Evolutionary conservation across 2,797 vertebrate species (phyloP).

Genomic region (Chiroxiphia lanceolata): DNA sequence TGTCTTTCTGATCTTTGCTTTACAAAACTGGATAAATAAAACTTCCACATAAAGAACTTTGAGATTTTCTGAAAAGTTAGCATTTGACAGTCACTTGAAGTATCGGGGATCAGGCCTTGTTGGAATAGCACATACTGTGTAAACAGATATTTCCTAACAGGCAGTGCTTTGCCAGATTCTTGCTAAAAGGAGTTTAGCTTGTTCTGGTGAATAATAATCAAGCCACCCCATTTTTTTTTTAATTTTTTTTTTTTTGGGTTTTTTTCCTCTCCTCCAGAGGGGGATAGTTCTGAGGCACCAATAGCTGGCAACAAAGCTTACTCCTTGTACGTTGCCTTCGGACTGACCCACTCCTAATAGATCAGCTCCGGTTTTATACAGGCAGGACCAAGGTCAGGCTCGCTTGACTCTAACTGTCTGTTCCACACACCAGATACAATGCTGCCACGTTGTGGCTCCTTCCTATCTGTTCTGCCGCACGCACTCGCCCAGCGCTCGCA

Average conservation of each 20-base stretch:
- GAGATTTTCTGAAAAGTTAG: background rate
- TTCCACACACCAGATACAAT: slow-evolving; percentile 57
- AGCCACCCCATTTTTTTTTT: background rate
- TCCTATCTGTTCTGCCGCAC: slow-evolving; percentile 13
- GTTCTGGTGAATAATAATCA: background rate
- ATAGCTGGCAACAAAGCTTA: background rate
- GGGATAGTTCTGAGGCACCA: background rate
- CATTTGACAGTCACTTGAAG: background rate
- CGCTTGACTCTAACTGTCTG: background rate
- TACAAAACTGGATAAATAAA: background rate
- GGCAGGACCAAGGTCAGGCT: slow-evolving; percentile 23
- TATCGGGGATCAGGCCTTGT: background rate
- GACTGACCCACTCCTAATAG: background rate
- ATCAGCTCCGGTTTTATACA: background rate
- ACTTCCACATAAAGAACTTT: background rate
- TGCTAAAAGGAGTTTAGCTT: background rate
- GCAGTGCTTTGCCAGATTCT: background rate
- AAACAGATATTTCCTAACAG: background rate
- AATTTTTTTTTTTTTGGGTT: rapidly evolving
- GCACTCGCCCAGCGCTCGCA: background rate
- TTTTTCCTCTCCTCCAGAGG: background rate
- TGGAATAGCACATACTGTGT: background rate
- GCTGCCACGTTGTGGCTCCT: slow-evolving; percentile 62
- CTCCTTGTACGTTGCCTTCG: rapidly evolving
- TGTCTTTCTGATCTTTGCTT: background rate